Evolutionary conservation across 2,113 vertebrate genomes (phyloP).

Genomic region (Rhinogobius similis): DNA sequence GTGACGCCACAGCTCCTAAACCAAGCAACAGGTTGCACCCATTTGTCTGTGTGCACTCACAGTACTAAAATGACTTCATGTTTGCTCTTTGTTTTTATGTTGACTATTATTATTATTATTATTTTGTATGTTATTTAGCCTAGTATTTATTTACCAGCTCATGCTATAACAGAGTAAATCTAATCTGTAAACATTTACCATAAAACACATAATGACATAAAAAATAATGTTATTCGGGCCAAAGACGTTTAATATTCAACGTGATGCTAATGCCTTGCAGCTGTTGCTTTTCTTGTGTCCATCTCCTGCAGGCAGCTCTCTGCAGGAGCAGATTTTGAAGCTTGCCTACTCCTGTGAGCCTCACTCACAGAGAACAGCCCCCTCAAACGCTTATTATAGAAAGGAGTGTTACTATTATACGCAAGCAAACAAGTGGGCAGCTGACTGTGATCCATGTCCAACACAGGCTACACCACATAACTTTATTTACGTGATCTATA

Average conservation of each 20-base stretch:
- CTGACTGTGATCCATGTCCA: conserved; percentile 7
- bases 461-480: not conserved
- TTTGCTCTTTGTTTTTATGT: not conserved
- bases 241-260: not conserved
- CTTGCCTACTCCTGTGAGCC: conserved; percentile 20
- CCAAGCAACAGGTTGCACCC: not conserved
- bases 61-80: not conserved
- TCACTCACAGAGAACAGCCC: conserved; percentile 26
- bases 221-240: not conserved
- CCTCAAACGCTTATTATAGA: conserved; percentile 16
- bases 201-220: too few species aligned
- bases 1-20: not conserved
- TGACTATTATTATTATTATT: not conserved
- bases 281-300: conserved; percentile 20
- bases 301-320: conserved; percentile 13
- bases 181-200: too few species aligned
- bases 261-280: conserved; percentile 13
- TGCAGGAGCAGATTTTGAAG: conserved; percentile 31
- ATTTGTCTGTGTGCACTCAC: not conserved
- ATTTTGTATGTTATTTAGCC: not conserved
- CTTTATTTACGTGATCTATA: not conserved
- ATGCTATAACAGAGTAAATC: too few species aligned
- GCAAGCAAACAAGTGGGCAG: conserved; percentile 20
- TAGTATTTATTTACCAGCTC: not conserved
- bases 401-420: conserved; percentile 20